Evolutionary conservation across 1,140 invertebrate genomes (phyloP).

Genomic region (Scylla paramamosain): DNA sequence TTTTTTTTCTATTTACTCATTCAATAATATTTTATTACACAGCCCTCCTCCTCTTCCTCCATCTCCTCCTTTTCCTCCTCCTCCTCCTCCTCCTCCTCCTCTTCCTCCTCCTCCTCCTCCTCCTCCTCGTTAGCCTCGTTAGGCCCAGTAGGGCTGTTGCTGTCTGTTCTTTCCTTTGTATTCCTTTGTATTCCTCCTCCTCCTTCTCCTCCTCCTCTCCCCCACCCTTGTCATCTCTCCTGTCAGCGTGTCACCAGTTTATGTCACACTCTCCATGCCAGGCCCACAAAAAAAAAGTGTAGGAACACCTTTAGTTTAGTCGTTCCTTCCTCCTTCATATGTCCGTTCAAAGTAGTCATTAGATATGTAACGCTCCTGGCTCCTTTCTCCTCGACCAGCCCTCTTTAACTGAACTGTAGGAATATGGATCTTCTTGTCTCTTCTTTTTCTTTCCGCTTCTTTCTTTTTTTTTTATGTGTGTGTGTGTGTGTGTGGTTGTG

Average conservation of each 20-base stretch:
- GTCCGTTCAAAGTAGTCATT: background rate
- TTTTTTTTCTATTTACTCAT: too few relatives aligned
- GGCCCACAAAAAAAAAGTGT: background rate
- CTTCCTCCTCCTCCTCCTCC: background rate
- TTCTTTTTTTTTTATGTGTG: too few relatives aligned
- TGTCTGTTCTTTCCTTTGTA: too few relatives aligned
- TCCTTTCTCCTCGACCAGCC: background rate
- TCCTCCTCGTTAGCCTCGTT: background rate
- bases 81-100: constrained; percentile 4
- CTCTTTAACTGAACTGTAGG: background rate
- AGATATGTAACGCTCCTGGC: background rate
- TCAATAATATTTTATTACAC: too few relatives aligned
- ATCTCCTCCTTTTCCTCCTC: background rate
- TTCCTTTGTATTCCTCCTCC: background rate
- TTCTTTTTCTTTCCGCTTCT: background rate
- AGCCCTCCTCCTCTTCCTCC: background rate
- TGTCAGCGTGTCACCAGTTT: background rate
- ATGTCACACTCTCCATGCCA: background rate
- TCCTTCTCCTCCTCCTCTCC: background rate
- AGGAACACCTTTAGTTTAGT: background rate
- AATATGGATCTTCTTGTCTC: background rate
- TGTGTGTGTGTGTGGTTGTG: too few relatives aligned
- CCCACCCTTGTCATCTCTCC: background rate
- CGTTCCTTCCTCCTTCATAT: background rate
- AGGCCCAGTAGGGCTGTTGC: too few relatives aligned